These are phyloP conservation scores for Jacana jacana DNA, from an alignment of 2,113 vertebrate genomes.

Conservation along the genomic window DNA sequence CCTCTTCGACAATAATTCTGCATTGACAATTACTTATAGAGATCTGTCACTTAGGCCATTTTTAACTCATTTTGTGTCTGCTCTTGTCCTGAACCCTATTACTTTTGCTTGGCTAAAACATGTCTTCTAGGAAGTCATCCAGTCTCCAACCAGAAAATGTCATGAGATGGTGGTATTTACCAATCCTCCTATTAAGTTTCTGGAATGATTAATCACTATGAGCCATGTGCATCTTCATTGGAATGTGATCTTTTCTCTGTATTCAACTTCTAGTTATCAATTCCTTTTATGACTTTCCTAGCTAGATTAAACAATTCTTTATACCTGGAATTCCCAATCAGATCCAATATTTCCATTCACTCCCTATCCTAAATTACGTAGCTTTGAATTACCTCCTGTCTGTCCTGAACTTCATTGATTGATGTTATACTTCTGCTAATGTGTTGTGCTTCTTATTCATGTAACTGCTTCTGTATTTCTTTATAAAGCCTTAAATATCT, in stretches of 20 bases:
- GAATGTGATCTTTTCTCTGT: background rate
- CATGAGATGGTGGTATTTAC: slow-evolving; percentile 28
- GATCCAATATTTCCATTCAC: background rate
- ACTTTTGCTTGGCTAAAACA: slow-evolving; percentile 16
- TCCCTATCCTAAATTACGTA: background rate
- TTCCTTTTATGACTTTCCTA: background rate
- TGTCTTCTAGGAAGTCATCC: background rate
- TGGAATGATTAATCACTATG: slow-evolving; percentile 14
- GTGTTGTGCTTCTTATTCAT: background rate
- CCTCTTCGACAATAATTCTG: slow-evolving; percentile 19
- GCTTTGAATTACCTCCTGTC: background rate
- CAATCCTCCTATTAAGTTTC: background rate
- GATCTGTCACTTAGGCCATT: slow-evolving; percentile 27
- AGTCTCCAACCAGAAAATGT: slow-evolving; percentile 34
- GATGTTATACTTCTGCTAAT: background rate
- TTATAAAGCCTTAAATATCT: background rate
- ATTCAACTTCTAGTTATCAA: background rate
- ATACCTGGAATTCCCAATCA: background rate
- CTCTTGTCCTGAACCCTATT: slow-evolving; percentile 42
- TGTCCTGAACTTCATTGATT: background rate
- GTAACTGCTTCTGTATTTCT: background rate
- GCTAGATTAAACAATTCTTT: background rate
- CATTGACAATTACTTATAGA: slow-evolving; percentile 47
- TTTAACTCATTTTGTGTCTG: slow-evolving; percentile 56
- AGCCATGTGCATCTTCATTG: background rate